Base-by-base conservation (phyloP, 1,140 invertebrate species). In the Drosophila quadrilineata region DNA sequence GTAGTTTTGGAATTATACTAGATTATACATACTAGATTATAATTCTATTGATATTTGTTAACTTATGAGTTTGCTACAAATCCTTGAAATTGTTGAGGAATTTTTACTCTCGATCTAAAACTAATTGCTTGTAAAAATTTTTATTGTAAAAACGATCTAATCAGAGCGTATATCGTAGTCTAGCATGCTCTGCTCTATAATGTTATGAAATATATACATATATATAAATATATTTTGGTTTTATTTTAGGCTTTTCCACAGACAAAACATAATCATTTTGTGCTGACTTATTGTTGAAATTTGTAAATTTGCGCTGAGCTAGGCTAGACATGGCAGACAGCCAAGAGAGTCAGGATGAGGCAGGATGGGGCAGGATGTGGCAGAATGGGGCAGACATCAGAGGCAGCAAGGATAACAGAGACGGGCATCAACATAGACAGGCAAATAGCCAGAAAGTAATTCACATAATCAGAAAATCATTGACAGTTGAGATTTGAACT, bases 201-300 rank as follows among this genome's bases (percentile, higher is more conserved):
- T n/a, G n/a, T n/a, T n/a, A n/a, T n/a, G n/a, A n/a, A n/a, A n/a
- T n/a, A n/a, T n/a, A n/a, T n/a, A n/a, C n/a, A n/a, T n/a, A n/a
- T n/a, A n/a, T n/a, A n/a, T n/a, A n/a, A 10, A 41, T 10, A 12
- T 40, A 40, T 19, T 40, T 21, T 21, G 21, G 22, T 22, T 2
- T 12, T 6, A 5, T 41, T 41, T 41, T 10, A n/a, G 19, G 36
- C 38, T 22, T 24, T 35, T 46, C 4, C 21, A 21, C 36, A 12
- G 28, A 41, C 63, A 41, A 22, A 84, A 77, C 73, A 77, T 65
- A 71, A 84, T 84, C 71, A 85, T 84, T 85, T 85, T 79, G 60
- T 74, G 74, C 79, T 85, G 79, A 84, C 66, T 84, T 84, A 76
- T 84, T 84, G 79, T 79, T 84, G 79, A 84, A 84, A 84, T 85